Evolutionary conservation across 2,797 vertebrate species (phyloP).

Genomic region (Todus mexicanus): DNA sequence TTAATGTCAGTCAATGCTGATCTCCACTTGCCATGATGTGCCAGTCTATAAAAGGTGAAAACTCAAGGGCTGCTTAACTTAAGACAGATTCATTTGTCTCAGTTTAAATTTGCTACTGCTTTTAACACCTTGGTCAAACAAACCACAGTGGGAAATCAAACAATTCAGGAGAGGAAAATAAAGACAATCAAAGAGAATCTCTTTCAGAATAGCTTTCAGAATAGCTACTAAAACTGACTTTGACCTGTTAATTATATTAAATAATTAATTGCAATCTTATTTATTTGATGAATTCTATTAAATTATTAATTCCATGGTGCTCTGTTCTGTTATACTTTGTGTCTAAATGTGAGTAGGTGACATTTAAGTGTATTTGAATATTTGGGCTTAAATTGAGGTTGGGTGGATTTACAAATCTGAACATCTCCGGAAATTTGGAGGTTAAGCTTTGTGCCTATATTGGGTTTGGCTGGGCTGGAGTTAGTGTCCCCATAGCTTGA

Average conservation of each 20-base stretch:
- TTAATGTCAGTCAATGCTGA: background rate
- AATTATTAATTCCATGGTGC: background rate
- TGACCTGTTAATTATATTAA: background rate
- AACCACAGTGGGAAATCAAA: background rate
- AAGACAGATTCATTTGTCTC: background rate
- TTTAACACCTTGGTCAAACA: background rate
- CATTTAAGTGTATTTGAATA: background rate
- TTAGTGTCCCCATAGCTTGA: no score
- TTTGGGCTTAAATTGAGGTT: background rate
- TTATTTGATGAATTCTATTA: background rate
- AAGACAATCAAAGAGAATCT: background rate
- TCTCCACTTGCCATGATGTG: background rate
- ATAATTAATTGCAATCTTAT: background rate
- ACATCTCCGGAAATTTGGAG: background rate
- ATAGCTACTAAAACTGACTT: background rate
- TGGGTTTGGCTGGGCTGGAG: no score
- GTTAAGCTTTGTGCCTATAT: background rate
- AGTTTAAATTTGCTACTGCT: background rate
- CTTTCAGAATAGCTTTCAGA: background rate
- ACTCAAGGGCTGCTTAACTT: background rate
- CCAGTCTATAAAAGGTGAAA: accelerated
- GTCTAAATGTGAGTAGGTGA: background rate
- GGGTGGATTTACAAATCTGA: background rate
- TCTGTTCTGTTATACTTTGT: background rate
- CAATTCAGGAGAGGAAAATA: accelerated